Conservation (phyloP, 64 coral and sea anemone genomes). For the Astreopora myriophthalma region DNA sequence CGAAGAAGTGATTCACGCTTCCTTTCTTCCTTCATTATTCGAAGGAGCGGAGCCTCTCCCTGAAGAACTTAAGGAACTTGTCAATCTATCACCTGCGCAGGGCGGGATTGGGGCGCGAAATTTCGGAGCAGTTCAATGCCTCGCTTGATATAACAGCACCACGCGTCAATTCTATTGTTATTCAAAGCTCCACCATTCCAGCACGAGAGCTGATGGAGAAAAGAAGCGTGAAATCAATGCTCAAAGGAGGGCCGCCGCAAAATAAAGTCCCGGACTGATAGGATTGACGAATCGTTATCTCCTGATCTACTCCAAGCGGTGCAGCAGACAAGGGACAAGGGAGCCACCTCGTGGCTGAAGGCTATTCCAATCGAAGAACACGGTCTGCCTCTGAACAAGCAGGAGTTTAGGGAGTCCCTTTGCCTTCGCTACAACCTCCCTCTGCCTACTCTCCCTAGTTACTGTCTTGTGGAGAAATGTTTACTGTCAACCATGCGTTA, state of each 20-base stretch:
- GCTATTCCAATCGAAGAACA: constrained; percentile 19
- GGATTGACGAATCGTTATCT: constrained; percentile 48
- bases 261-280: constrained; percentile 24
- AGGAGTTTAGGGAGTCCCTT: background rate
- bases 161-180: no score
- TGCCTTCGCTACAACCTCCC: background rate
- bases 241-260: no score
- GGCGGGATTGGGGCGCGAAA: constrained; percentile 75
- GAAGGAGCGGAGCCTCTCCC: constrained; percentile 45
- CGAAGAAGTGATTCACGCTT: constrained; percentile 56
- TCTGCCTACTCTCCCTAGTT: background rate
- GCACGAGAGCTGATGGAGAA: no score
- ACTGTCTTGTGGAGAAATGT: constrained; percentile 20
- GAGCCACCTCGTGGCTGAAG: constrained; percentile 31
- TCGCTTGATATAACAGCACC: no score
- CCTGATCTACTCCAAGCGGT: constrained; percentile 57
- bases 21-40: constrained; percentile 52
- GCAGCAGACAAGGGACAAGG: constrained; percentile 49
- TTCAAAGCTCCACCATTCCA: no score
- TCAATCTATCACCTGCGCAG: constrained; percentile 51
- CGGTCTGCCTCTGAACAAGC: background rate
- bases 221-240: no score
- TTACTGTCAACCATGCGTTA: constrained; percentile 12
- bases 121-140: no score
- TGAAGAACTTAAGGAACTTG: constrained; percentile 44